Evolutionary conservation across 2,113 vertebrate species (phyloP).

Genomic region (Percina caprodes): DNA sequence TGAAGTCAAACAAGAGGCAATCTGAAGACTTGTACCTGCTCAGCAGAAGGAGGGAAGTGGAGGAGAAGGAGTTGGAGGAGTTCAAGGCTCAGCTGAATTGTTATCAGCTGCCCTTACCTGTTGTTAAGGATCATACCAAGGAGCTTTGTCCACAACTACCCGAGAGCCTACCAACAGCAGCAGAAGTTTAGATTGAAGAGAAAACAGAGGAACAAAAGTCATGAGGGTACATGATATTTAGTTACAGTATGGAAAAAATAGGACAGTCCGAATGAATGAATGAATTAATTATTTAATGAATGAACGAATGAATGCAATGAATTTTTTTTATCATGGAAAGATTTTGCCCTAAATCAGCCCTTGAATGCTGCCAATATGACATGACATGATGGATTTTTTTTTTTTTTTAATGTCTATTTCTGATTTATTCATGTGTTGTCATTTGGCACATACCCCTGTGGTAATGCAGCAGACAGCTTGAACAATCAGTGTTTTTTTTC

Average conservation of each 20-base stretch:
- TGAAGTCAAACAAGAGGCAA: constrained; percentile 31
- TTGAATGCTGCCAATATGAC: neutral
- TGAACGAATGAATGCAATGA: neutral
- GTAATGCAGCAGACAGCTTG: neutral
- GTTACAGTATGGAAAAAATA: neutral
- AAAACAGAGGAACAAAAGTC: neutral
- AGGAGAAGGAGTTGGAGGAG: constrained; percentile 57
- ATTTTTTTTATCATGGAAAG: neutral
- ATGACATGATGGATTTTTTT: constrained; percentile 8
- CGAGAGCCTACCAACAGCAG: constrained; percentile 6
- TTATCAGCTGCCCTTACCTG: constrained; percentile 40
- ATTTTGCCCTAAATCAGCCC: neutral
- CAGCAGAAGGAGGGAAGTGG: constrained; percentile 61
- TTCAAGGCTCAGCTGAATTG: constrained; percentile 65
- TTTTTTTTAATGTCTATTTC: neutral
- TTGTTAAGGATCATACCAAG: constrained; percentile 53
- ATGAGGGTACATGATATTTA: neutral
- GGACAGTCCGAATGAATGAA: no score
- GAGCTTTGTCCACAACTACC: constrained; percentile 58
- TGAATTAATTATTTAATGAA: no score
- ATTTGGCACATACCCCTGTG: neutral
- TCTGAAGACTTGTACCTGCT: constrained; percentile 63
- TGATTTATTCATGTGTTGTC: neutral
- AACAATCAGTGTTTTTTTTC: neutral
- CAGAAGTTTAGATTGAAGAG: constrained; percentile 3